Evolutionary conservation across 2,888 invertebrate genomes (phyloP).

Genomic region (Sabellastarte sp.): DNA sequence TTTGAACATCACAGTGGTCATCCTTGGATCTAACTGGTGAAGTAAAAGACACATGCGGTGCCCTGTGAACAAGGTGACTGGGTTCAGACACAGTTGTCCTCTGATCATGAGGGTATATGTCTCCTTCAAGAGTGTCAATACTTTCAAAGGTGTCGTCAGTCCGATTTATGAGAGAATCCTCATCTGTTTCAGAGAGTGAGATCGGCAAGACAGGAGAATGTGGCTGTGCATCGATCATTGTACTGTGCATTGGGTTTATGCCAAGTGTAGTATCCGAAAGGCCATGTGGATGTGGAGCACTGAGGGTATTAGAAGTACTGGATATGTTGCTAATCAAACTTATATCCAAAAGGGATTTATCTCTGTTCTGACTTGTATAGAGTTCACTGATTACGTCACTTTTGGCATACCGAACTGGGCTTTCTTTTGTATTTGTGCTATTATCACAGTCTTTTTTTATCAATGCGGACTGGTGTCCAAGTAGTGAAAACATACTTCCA

Average conservation of each 20-base stretch:
- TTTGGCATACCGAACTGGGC: conserved; percentile 19
- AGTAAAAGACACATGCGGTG: background rate
- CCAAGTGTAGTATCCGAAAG: background rate
- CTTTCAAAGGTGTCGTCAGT: background rate
- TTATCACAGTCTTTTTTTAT: too few species aligned
- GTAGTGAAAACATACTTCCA: background rate
- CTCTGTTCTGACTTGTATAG: conserved; percentile 15
- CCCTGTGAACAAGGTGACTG: conserved; percentile 10
- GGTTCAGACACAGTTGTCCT: conserved; percentile 3
- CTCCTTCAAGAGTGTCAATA: conserved; percentile 6
- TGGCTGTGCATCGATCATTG: background rate
- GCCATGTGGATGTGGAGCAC: too few species aligned
- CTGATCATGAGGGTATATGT: background rate
- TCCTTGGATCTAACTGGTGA: background rate
- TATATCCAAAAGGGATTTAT: conserved; percentile 7
- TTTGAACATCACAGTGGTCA: background rate
- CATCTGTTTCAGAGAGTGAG: background rate
- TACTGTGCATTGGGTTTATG: background rate
- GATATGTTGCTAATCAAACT: conserved; percentile 16
- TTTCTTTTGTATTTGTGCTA: conserved; percentile 1
- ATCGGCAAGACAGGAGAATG: background rate
- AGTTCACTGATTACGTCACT: conserved; percentile 23
- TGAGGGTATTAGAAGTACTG: background rate
- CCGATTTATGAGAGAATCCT: background rate
- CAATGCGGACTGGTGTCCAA: background rate